These are phyloP conservation scores for Drosophila seguyi DNA, from an alignment of 1,140 invertebrate genomes.

Conservation along the genomic window DNA sequence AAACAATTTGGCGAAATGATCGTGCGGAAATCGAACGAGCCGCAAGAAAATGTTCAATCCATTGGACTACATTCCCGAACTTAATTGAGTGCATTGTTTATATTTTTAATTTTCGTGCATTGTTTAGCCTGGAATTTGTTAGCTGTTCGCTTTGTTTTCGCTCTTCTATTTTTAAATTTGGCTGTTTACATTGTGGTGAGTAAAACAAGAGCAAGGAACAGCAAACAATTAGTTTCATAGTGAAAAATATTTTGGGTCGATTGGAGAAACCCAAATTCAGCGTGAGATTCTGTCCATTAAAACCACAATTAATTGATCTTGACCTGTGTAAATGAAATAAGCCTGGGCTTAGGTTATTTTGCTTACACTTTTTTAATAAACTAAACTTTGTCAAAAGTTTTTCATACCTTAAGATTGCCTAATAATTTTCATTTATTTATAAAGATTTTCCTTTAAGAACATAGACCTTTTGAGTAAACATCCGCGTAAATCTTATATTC, in stretches of 20 bases:
- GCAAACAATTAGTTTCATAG: slow-evolving; percentile 1
- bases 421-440: background rate
- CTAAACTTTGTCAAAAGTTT: background rate
- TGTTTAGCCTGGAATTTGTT: slow-evolving; percentile 37
- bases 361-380: too few relatives aligned
- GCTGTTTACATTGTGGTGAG: slow-evolving; percentile 44
- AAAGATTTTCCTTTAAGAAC: background rate
- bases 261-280: too few relatives aligned
- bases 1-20: background rate
- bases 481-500: too few relatives aligned
- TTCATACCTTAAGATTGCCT: background rate
- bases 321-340: background rate
- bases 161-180: slow-evolving; percentile 41
- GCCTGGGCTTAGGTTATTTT: too few relatives aligned
- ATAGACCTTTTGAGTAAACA: too few relatives aligned
- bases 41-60: background rate
- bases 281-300: background rate
- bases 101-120: slow-evolving; percentile 16
- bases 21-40: background rate
- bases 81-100: slow-evolving; percentile 46
- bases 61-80: slow-evolving; percentile 13
- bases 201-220: slow-evolving; percentile 3
- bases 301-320: background rate
- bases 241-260: background rate
- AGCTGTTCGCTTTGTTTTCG: slow-evolving; percentile 24